A percentile compares a stretch with the other conserved stretches of the same genome.
Evolutionary conservation across 2,113 vertebrate genomes (phyloP).

Genomic region (Forbesichthys papilliferus): DNA sequence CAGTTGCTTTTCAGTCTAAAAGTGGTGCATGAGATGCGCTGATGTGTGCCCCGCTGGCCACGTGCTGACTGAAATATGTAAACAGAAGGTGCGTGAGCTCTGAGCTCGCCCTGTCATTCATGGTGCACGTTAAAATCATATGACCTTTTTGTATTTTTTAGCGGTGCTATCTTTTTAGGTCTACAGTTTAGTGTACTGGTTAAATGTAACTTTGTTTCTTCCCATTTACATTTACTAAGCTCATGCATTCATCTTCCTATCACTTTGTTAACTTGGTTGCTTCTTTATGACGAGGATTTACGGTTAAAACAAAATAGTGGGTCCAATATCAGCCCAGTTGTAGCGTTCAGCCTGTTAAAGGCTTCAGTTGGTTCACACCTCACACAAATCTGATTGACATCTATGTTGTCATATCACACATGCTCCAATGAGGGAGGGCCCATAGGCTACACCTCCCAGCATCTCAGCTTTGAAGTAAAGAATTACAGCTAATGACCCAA

Average conservation of each 20-base stretch:
- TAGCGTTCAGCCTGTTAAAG: conserved; percentile 14
- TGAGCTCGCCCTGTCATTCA: conserved; percentile 36
- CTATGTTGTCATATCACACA: background rate
- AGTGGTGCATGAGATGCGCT: conserved; percentile 21
- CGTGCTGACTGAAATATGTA: conserved; percentile 24
- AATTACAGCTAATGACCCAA: background rate
- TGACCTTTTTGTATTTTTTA: conserved; percentile 18
- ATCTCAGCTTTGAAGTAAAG: too few species aligned
- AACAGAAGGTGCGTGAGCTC: conserved; percentile 37
- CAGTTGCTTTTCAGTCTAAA: conserved; percentile 29
- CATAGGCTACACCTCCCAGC: background rate
- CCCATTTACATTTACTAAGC: conserved; percentile 23
- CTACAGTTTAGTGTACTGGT: conserved; percentile 17
- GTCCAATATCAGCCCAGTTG: conserved; percentile 39
- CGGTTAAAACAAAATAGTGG: conserved; percentile 12
- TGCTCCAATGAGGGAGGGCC: background rate
- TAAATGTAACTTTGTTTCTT: conserved; percentile 17
- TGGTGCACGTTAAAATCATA: conserved; percentile 31
- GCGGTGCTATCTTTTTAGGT: conserved; percentile 34
- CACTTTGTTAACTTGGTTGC: conserved; percentile 13
- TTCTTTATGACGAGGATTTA: background rate
- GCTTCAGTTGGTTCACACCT: conserved; percentile 4
- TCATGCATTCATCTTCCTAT: conserved; percentile 15
- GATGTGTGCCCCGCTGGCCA: conserved; percentile 7
- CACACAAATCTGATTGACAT: background rate